Evolutionary conservation across 2,888 invertebrate genomes (phyloP), one percentile per base, ranked within the genome.

Genomic region (Nycteola revayana): DNA sequence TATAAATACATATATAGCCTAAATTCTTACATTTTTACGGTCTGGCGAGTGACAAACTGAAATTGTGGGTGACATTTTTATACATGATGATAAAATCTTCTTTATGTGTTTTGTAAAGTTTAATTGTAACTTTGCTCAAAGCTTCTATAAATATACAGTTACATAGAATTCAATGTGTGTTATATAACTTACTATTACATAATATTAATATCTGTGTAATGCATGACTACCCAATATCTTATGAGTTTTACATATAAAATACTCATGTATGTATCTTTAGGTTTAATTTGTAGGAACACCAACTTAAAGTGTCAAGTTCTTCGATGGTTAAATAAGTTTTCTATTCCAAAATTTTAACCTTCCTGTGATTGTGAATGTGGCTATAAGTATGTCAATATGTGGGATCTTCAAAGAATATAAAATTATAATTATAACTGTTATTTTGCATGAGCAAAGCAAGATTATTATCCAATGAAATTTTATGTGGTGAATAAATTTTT

Each of bases 401-500:
- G 79, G 72, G 56, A 75, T 77, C 80, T 83, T 82, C 75, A 78
- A 71, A 74, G 66, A 70, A 75, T 69, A 75, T 76, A 64, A 70
- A 71, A 70, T 49, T 60, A 64, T 71, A 67, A 75, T 60, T 80
- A 76, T 77, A 75, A 75, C 63, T 85, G 84, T 87, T 88, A 86
- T 85, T 84, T 86, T 87, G 85, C 82, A 75, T 75, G 70, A 68
- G 78, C 55, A 57, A 57, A 43, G 59, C 56, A 59, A 59, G 42
- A 59, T 51, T 57, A 57, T 57, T 57, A 57, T 57, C 46, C 60
- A 57, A 59, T 45, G 57, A 57, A 78, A 82, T 76, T 82, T 85
- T 86, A 86, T 83, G 87, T 87, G 86, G 87, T 87, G 77, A 87
- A 87, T 86, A 86, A 87, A 83, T 69, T 81, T 75, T 73, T 85